phyloP scores from a whole-genome alignment of 2,113 vertebrate genomes.

The Austrofundulus limnaeus region DNA sequence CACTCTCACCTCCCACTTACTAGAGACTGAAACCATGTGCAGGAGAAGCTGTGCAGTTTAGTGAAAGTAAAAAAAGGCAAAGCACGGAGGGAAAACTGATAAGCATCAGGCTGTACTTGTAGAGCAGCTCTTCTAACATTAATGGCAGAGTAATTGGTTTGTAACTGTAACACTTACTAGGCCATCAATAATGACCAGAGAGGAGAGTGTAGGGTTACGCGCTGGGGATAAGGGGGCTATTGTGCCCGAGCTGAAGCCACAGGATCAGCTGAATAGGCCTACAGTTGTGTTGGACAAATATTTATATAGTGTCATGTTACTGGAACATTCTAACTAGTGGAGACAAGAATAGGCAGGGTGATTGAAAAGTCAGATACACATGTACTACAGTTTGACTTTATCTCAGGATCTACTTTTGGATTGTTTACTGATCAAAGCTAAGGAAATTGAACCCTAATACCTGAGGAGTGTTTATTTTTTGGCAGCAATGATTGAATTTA shows the following conservation, averaged over 20 bases:
- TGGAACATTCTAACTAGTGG: slow-evolving; percentile 70
- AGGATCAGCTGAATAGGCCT: slow-evolving; percentile 71
- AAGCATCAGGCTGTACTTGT: slow-evolving; percentile 75
- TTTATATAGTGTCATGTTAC: slow-evolving; percentile 80
- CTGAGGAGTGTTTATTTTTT: slow-evolving; percentile 13
- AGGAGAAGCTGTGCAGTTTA: slow-evolving; percentile 43
- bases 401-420: slow-evolving; percentile 64
- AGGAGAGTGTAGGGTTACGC: slow-evolving; percentile 73
- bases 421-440: slow-evolving; percentile 62
- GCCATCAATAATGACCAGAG: slow-evolving; percentile 80
- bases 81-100: slow-evolving; percentile 68
- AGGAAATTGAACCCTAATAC: slow-evolving; percentile 43
- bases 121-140: slow-evolving; percentile 80
- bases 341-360: slow-evolving; percentile 76
- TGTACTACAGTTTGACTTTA: slow-evolving; percentile 72
- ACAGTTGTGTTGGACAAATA: slow-evolving; percentile 80
- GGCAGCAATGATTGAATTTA: neutral
- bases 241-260: slow-evolving; percentile 59
- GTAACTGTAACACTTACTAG: slow-evolving; percentile 83
- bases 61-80: slow-evolving; percentile 60
- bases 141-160: slow-evolving; percentile 85
- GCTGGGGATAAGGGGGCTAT: slow-evolving; percentile 59
- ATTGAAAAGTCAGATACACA: slow-evolving; percentile 77
- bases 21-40: slow-evolving; percentile 41
- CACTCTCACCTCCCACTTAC: slow-evolving; percentile 69